A percentile compares a stretch with the other conserved stretches of the same genome.
Conservation (phyloP, 2,888 invertebrate genomes). For the Agonopterix arenella region DNA sequence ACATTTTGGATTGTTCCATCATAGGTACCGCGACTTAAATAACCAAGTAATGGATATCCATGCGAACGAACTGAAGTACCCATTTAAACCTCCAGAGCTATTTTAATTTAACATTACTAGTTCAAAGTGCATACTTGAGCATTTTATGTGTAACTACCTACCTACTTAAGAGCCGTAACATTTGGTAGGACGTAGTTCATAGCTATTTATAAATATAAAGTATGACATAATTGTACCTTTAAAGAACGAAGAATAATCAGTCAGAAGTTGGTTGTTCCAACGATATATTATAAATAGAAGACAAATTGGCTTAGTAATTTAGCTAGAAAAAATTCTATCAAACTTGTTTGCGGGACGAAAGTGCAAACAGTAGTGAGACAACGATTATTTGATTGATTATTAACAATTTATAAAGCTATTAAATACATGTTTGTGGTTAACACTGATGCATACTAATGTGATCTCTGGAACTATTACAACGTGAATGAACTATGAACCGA, state of each 20-base stretch:
- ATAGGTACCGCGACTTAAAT: conserved; percentile 27
- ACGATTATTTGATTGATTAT: conserved; percentile 19
- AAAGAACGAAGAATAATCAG: no score
- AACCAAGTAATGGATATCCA: conserved; percentile 28
- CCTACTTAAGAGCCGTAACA: conserved; percentile 28
- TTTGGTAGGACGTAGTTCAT: conserved; percentile 26
- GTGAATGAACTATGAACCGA: no score
- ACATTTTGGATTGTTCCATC: conserved; percentile 26
- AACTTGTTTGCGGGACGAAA: conserved; percentile 13
- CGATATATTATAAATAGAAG: conserved; percentile 4
- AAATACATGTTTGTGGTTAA: conserved; percentile 18
- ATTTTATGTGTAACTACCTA: conserved; percentile 31
- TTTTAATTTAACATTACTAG: conserved; percentile 45
- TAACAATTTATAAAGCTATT: conserved; percentile 16
- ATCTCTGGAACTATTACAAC: no score
- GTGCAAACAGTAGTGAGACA: conserved; percentile 11
- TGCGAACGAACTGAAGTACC: conserved; percentile 39
- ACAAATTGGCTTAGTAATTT: background rate
- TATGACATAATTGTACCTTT: conserved; percentile 34
- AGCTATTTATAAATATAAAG: conserved; percentile 37
- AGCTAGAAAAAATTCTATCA: background rate
- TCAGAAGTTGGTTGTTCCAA: background rate
- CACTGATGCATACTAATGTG: background rate
- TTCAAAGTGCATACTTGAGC: conserved; percentile 39
- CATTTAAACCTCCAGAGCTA: conserved; percentile 31